phyloP scores from a whole-genome alignment of 2,888 invertebrate genomes.

The Microctonus aethiopoides region DNA sequence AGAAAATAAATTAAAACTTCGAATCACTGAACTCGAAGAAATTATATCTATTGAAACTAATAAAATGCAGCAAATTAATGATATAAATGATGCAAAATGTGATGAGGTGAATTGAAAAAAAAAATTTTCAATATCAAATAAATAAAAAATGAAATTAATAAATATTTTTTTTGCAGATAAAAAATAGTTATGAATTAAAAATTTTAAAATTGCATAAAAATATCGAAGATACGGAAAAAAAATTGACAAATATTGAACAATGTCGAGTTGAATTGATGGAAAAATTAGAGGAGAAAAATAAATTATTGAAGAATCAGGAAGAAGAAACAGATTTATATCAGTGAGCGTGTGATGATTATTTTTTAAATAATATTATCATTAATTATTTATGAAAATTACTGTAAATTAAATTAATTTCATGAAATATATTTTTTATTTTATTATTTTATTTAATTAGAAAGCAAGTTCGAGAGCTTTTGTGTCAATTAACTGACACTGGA shows the following conservation, averaged over 20 bases:
- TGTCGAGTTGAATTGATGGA: constrained; percentile 29
- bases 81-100: constrained; percentile 13
- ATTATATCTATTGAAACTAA: constrained; percentile 13
- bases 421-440: neutral
- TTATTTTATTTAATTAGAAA: constrained; percentile 4
- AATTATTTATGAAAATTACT: neutral
- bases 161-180: constrained; percentile 27
- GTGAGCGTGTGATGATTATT: too few species aligned
- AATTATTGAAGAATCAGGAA: constrained; percentile 14
- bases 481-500: constrained; percentile 24
- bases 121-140: neutral
- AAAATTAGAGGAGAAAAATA: constrained; percentile 21
- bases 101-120: constrained; percentile 20
- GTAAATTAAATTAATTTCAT: neutral
- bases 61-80: constrained; percentile 10
- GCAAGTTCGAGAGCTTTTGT: constrained; percentile 22
- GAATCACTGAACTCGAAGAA: neutral
- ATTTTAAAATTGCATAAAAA: constrained; percentile 18
- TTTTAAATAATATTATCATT: too few species aligned
- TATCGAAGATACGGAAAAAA: constrained; percentile 17
- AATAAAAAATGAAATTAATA: too few species aligned
- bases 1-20: constrained; percentile 16
- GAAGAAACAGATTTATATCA: constrained; percentile 32
- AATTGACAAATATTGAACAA: constrained; percentile 14
- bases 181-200: constrained; percentile 19